Conservation (phyloP, 1,140 invertebrate genomes). For the Babylonia areolata region DNA sequence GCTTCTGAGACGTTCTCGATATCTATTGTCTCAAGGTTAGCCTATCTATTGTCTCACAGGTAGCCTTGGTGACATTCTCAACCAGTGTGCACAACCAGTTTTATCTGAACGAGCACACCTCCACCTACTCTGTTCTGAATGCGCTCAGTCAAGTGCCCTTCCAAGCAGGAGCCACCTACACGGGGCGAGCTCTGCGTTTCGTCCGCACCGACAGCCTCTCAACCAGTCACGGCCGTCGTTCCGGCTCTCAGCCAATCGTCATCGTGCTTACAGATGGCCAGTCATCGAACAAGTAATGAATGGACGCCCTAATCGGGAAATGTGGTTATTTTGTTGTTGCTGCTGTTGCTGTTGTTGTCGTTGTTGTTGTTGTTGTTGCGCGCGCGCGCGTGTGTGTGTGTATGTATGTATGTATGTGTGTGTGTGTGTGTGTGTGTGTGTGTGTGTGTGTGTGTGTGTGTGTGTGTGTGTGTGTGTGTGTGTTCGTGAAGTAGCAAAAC, state of each 20-base stretch:
- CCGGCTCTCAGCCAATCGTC: conserved; percentile 48
- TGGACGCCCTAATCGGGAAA: too few species aligned
- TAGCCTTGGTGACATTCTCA: conserved; percentile 44
- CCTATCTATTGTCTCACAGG: background rate
- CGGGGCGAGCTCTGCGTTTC: conserved; percentile 46
- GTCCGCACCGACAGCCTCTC: conserved; percentile 44
- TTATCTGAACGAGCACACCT: conserved; percentile 34
- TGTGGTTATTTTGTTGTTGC: too few species aligned
- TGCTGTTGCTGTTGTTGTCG: too few species aligned
- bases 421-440: too few species aligned
- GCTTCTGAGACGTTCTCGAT: too few species aligned
- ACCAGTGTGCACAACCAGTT: conserved; percentile 28
- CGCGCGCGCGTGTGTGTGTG: too few species aligned
- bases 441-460: too few species aligned
- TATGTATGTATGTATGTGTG: too few species aligned
- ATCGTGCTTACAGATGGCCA: conserved; percentile 57
- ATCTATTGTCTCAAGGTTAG: too few species aligned
- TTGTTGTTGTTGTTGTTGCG: too few species aligned
- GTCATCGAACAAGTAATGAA: conserved; percentile 41
- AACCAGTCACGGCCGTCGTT: conserved; percentile 43
- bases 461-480: too few species aligned
- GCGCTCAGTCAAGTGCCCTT: conserved; percentile 44
- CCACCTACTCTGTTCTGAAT: conserved; percentile 21
- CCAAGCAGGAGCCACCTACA: conserved; percentile 45
- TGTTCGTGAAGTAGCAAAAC: too few species aligned